Evolutionary conservation across 2,888 invertebrate genomes (phyloP).

Genomic region (Lissonota sp.): DNA sequence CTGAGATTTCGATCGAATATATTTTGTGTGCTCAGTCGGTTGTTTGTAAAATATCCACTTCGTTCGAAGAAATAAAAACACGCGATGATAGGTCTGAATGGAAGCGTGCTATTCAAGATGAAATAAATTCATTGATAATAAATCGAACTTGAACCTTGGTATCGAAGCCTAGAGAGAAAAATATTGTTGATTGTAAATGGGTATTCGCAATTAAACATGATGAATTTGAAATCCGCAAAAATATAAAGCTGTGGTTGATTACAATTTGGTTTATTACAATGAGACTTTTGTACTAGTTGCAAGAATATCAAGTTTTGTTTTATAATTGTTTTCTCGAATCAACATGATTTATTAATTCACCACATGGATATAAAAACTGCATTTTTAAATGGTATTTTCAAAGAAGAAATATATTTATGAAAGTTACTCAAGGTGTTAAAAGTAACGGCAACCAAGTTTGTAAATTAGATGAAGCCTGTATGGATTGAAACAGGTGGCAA

Average conservation of each 20-base stretch:
- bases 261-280: conserved; percentile 44
- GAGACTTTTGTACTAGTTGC: not conserved
- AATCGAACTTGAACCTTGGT: conserved; percentile 57
- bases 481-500: conserved; percentile 50
- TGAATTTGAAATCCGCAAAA: conserved; percentile 29
- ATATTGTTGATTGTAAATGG: conserved; percentile 55
- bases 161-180: conserved; percentile 37
- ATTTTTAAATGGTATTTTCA: not conserved
- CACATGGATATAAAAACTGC: not conserved
- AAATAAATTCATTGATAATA: conserved; percentile 43
- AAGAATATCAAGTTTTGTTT: not conserved
- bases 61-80: conserved; percentile 45
- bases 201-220: conserved; percentile 56
- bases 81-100: conserved; percentile 43
- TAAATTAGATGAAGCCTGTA: conserved; percentile 59
- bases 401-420: not conserved
- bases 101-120: conserved; percentile 55
- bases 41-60: conserved; percentile 17
- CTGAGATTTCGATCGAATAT: not conserved
- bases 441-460: conserved; percentile 11
- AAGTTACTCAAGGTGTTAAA: not conserved
- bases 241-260: conserved; percentile 37
- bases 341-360: not conserved
- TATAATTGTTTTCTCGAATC: not conserved
- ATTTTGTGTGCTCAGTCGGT: conserved; percentile 27